Conservation (phyloP, 64 coral and sea anemone genomes). For the Montipora capricornis region DNA sequence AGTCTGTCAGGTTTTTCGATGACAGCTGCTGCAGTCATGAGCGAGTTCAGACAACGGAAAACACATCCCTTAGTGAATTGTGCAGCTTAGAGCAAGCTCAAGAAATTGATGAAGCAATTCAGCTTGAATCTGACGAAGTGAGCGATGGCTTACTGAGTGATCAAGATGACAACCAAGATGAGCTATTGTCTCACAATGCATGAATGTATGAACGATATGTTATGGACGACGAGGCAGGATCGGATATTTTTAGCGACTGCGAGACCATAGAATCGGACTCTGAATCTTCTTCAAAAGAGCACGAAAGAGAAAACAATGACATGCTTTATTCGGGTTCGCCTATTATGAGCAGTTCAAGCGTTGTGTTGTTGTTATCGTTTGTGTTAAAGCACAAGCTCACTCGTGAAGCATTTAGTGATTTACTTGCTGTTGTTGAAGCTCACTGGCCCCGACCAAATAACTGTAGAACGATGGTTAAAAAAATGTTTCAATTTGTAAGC, state of each 20-base stretch:
- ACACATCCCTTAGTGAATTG: neutral
- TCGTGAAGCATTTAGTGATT: neutral
- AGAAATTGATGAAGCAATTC: neutral
- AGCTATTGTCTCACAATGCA: too few relatives aligned
- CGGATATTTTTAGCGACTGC: conserved; percentile 17
- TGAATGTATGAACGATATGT: neutral
- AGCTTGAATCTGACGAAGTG: too few relatives aligned
- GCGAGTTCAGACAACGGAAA: neutral
- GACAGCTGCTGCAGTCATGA: too few relatives aligned
- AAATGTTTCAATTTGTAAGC: conserved; percentile 18
- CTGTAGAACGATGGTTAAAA: conserved; percentile 39
- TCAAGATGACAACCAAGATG: too few relatives aligned
- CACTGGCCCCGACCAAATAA: conserved; percentile 67
- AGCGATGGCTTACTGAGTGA: too few relatives aligned
- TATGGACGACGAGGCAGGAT: conserved; percentile 15
- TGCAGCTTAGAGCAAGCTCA: conserved; percentile 18
- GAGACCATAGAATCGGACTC: too few relatives aligned
- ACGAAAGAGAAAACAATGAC: neutral
- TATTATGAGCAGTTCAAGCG: conserved; percentile 22
- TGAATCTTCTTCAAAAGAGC: too few relatives aligned
- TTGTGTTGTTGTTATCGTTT: conserved; percentile 44
- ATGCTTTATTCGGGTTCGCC: conserved; percentile 9
- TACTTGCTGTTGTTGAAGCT: conserved; percentile 45
- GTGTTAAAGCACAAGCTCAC: too few relatives aligned
- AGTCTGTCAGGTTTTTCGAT: neutral